Evolutionary conservation across 2,888 invertebrate genomes (phyloP), one percentile per base, ranked within the genome.

Genomic region (Meghimatium bilineatum): DNA sequence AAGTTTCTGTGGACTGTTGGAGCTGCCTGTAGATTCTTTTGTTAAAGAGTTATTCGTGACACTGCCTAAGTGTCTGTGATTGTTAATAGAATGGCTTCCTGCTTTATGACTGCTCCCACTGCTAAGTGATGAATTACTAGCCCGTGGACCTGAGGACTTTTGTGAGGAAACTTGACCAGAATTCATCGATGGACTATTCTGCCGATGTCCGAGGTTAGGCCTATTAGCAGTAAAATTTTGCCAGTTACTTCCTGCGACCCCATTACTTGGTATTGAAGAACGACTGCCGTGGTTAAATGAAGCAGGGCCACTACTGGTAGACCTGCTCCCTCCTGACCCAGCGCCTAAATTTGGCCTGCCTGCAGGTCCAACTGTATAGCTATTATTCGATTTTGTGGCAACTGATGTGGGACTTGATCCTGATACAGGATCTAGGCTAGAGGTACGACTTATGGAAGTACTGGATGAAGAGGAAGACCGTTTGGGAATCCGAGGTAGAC

Each of bases 401-500:
- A 84, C 66, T 29, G 85, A 69, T 17, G 79, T 82, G 8, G 82
- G 84, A 44, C 63, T 76, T 12, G 80, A 56, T 17, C 71, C 80
- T 52, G 80, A 74, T 1, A 56, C 71, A 76, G 80, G 77, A 60
- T 84, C 84, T 5, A 84, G 80, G 49, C 84, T 84, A 12, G 84
- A 84, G 26, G 84, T 84, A 32, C 84, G 84, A 49, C 66, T 84
- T 12, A 84, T 80, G 76, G 80, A 84, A 75, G 84, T 71, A 38
- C 67, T 84, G 0, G 84, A 85, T 23, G 88, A 85, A n/a, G 88
- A 85, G 80, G 89, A 89, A 75, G 89, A 89, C 69, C 89, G 85
- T 85, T 91, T 90, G 32, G 91, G 91, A 81, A 91, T 91, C 66
- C 89, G 89, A 26, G 91, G 90, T 76, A 91, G 87, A 83, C 89